These are phyloP conservation scores for Cheilosia pagana DNA, from an alignment of 2,888 invertebrate species.

Conservation along the genomic window DNA sequence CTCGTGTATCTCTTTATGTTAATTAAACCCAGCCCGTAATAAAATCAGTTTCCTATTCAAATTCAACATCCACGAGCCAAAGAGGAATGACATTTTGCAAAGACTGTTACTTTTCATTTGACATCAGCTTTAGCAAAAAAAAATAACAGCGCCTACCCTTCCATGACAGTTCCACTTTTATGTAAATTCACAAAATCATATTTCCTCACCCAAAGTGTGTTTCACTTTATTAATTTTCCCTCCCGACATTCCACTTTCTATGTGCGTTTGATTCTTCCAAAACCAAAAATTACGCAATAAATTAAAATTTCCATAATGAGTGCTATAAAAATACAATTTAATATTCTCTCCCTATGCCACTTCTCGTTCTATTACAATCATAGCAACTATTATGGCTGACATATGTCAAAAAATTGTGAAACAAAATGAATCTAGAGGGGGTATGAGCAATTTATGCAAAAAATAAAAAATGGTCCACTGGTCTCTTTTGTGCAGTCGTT, in stretches of 20 bases:
- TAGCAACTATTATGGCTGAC: conserved; percentile 57
- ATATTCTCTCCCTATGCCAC: conserved; percentile 43
- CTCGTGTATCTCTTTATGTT: too few species aligned
- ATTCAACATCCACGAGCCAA: neutral
- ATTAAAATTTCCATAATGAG: conserved; percentile 60
- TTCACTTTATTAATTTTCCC: neutral
- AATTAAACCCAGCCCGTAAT: neutral
- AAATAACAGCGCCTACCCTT: neutral
- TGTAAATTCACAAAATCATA: conserved; percentile 25
- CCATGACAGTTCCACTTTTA: neutral
- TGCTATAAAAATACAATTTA: conserved; percentile 62
- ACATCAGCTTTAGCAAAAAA: too few species aligned
- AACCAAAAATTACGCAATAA: conserved; percentile 54
- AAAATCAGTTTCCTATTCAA: neutral
- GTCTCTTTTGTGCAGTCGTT: conserved; percentile 16
- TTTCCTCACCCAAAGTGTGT: neutral
- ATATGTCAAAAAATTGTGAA: conserved; percentile 51
- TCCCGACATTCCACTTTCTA: neutral
- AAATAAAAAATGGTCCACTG: conserved; percentile 50
- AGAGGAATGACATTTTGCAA: neutral
- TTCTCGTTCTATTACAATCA: conserved; percentile 66
- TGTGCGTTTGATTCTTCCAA: neutral
- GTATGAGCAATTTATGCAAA: conserved; percentile 55
- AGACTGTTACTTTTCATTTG: neutral
- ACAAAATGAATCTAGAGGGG: neutral